A percentile compares a stretch with the other conserved stretches of the same genome.
Conservation (phyloP, 2,888 invertebrate genomes). For the Pollenia amentaria region DNA sequence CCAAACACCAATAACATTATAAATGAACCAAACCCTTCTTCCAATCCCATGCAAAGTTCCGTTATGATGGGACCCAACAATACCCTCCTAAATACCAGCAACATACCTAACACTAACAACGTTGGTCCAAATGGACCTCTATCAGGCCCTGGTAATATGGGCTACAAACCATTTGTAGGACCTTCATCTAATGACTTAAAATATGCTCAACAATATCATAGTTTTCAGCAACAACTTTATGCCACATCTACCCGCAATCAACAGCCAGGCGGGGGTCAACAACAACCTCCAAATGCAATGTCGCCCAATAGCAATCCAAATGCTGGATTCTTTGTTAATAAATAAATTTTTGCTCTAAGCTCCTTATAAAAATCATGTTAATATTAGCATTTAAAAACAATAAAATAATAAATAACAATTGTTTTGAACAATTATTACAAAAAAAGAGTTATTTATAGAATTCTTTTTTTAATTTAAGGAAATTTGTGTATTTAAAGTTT, state of each 20-base stretch:
- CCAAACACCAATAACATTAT: conserved; percentile 69
- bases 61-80: conserved; percentile 72
- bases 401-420: conserved; percentile 48
- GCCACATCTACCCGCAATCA: conserved; percentile 91
- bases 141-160: conserved; percentile 74
- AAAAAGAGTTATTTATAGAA: neutral
- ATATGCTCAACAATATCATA: conserved; percentile 97
- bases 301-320: conserved; percentile 80
- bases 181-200: conserved; percentile 95
- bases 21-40: conserved; percentile 74
- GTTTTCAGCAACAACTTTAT: conserved; percentile 97
- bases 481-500: too few relatives aligned
- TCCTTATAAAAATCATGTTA: conserved; percentile 56
- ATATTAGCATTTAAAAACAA: conserved; percentile 58
- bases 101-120: conserved; percentile 55
- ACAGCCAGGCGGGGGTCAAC: conserved; percentile 75
- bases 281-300: conserved; percentile 61
- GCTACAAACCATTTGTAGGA: conserved; percentile 89
- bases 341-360: conserved; percentile 77
- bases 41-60: conserved; percentile 74
- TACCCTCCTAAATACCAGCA: conserved; percentile 54
- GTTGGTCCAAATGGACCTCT: conserved; percentile 77
- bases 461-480: too few relatives aligned
- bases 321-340: conserved; percentile 83
- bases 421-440: conserved; percentile 60